Evolutionary conservation across 2,797 vertebrate genomes (phyloP).

Genomic region (Gobionotothen gibberifrons): DNA sequence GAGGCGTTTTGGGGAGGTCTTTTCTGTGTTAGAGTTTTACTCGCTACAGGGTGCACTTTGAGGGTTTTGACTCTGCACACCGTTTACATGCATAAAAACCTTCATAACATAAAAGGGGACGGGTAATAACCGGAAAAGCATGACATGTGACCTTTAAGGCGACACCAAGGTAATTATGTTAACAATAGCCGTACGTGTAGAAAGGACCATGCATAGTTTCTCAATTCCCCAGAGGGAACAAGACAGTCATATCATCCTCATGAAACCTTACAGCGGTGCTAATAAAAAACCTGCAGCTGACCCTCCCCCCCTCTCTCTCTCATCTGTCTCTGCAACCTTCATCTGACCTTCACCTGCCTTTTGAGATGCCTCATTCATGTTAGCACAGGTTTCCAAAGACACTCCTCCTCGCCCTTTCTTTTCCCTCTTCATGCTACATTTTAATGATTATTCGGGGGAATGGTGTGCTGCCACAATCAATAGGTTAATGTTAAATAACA

Average conservation of each 20-base stretch:
- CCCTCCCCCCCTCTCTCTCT: background rate
- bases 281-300: background rate
- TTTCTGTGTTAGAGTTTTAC: no score
- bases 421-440: slow-evolving; percentile 7
- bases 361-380: slow-evolving; percentile 9
- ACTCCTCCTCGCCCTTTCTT: background rate
- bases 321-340: slow-evolving; percentile 1
- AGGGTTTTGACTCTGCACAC: no score
- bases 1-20: no score
- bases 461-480: background rate
- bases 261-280: background rate
- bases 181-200: background rate
- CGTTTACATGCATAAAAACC: no score
- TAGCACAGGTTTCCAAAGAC: background rate
- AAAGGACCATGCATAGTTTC: background rate
- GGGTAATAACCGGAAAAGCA: no score
- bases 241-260: background rate
- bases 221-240: background rate
- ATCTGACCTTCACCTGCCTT: slow-evolving; percentile 16
- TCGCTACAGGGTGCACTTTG: no score
- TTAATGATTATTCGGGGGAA: slow-evolving; percentile 16
- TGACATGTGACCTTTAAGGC: no score
- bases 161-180: background rate
- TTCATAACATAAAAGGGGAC: no score
- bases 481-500: slow-evolving; percentile 2